phyloP scores from a whole-genome alignment of 1,140 invertebrate species.

The Cyphomyrmex costatus region DNA sequence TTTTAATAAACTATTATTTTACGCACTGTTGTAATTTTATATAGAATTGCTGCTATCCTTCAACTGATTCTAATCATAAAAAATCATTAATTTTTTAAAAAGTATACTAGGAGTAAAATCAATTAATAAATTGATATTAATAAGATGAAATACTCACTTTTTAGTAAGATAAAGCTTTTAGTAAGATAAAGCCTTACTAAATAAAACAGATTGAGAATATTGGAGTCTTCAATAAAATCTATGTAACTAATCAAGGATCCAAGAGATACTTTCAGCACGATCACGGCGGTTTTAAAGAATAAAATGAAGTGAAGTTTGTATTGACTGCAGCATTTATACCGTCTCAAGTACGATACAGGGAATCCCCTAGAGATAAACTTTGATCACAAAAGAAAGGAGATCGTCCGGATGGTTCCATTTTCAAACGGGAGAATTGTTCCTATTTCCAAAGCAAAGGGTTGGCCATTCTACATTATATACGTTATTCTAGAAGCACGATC shows the following conservation, averaged over 20 bases:
- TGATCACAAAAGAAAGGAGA: neutral
- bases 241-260: neutral
- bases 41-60: neutral
- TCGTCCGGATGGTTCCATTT: neutral
- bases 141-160: neutral
- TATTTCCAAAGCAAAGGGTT: neutral
- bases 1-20: slow-evolving; percentile 17
- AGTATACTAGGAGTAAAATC: neutral
- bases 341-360: neutral
- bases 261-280: too few relatives aligned
- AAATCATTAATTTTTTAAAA: neutral
- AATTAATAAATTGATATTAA: neutral
- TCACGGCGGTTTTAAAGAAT: neutral
- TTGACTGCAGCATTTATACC: neutral
- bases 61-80: neutral
- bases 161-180: neutral
- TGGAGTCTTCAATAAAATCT: neutral
- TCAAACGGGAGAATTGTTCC: neutral
- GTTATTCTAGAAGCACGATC: too few relatives aligned
- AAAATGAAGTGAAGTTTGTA: too few relatives aligned
- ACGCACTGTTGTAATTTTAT: slow-evolving; percentile 12
- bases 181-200: neutral
- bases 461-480: neutral
- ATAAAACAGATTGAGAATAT: neutral
- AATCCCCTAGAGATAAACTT: neutral